Evolutionary conservation across 1,140 invertebrate species (phyloP).

Genomic region (Saccostrea glomerata): DNA sequence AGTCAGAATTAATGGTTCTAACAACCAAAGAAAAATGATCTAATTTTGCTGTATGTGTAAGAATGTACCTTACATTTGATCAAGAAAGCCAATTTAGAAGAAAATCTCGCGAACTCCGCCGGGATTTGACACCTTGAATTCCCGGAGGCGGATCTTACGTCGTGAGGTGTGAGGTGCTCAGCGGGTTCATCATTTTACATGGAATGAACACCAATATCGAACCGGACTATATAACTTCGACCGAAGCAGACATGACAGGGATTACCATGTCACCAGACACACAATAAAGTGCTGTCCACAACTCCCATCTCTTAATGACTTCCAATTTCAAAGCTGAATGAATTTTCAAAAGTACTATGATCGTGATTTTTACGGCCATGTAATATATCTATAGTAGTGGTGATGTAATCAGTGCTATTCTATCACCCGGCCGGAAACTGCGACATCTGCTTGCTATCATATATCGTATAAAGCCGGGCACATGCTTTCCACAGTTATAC

Average conservation of each 20-base stretch:
- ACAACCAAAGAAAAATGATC: too few relatives aligned
- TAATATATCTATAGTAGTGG: constrained; percentile 2
- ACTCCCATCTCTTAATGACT: background rate
- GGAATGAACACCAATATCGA: background rate
- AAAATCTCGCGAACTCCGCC: background rate
- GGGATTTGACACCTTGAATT: background rate
- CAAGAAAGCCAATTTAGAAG: too few relatives aligned
- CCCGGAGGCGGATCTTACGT: background rate
- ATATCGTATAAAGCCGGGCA: constrained; percentile 8
- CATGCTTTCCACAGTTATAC: background rate
- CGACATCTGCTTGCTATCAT: constrained; percentile 24
- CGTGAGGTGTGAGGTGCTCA: constrained; percentile 11
- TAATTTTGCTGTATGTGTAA: too few relatives aligned
- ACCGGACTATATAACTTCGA: background rate
- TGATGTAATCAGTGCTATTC: constrained; percentile 23
- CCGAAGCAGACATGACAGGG: background rate
- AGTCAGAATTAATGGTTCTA: too few relatives aligned
- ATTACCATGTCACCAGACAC: constrained; percentile 1
- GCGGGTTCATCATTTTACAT: constrained; percentile 13
- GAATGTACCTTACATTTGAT: too few relatives aligned
- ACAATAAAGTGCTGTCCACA: background rate
- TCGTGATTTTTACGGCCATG: background rate
- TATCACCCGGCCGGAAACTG: constrained; percentile 28
- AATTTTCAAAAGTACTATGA: background rate
- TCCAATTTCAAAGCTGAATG: background rate